Percentiles rank a stretch among this genome's conserved stretches.
Conservation (phyloP, 2,113 vertebrate species). For the Cichladusa arquata region DNA sequence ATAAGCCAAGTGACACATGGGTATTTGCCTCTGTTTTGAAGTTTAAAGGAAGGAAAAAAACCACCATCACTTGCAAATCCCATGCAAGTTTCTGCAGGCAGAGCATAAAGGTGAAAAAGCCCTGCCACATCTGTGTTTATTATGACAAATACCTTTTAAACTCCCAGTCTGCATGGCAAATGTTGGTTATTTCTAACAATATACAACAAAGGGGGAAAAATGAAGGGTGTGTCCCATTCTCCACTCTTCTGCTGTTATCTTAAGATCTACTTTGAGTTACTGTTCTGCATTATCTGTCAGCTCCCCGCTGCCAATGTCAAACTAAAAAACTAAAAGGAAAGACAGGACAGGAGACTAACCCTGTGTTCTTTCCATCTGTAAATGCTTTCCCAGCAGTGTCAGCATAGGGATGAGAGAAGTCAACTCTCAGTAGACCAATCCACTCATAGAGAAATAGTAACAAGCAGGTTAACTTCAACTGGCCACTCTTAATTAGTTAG, state of each 20-base stretch:
- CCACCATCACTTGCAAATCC: conserved; percentile 1
- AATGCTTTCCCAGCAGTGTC: conserved; percentile 64
- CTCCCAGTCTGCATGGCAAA: conserved; percentile 53
- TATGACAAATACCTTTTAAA: conserved; percentile 75
- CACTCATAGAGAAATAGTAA: conserved; percentile 17
- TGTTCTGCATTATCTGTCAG: conserved; percentile 61
- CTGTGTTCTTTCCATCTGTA: conserved; percentile 61
- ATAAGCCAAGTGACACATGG: not conserved
- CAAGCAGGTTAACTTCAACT: not conserved
- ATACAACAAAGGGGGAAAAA: conserved; percentile 57
- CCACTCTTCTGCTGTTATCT: conserved; percentile 67
- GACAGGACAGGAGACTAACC: conserved; percentile 27
- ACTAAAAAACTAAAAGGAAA: conserved; percentile 47
- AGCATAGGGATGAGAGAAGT: conserved; percentile 45
- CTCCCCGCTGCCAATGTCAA: conserved; percentile 52
- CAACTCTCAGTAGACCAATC: conserved; percentile 64
- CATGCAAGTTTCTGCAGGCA: conserved; percentile 81
- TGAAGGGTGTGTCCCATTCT: conserved; percentile 60
- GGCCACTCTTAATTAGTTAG: no score
- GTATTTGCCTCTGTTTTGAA: not conserved
- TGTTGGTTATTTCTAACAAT: conserved; percentile 69
- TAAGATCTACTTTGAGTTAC: conserved; percentile 72
- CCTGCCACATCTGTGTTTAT: conserved; percentile 75
- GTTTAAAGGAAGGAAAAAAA: not conserved
- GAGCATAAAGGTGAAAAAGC: conserved; percentile 64